These are phyloP conservation scores for Phengaris alcon DNA, from an alignment of 2,888 invertebrate species.

Conservation along the genomic window DNA sequence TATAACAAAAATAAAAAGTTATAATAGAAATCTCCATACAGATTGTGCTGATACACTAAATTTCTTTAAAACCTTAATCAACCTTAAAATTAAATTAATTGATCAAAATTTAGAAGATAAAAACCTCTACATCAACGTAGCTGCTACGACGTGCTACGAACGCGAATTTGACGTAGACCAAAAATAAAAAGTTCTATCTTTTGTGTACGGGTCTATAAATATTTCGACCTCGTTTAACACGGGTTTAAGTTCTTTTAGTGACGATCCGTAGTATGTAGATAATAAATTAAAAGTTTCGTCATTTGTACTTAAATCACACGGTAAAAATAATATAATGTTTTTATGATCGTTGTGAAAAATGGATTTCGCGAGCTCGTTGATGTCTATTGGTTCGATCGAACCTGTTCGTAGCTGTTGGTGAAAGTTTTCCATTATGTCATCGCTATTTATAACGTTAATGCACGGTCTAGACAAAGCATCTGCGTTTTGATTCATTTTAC, in stretches of 20 bases:
- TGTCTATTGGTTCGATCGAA: conserved; percentile 14
- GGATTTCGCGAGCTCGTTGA: background rate
- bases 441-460: conserved; percentile 17
- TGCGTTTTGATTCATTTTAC: conserved; percentile 36
- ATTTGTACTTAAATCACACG: conserved; percentile 3
- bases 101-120: background rate
- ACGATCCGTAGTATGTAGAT: background rate
- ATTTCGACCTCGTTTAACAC: conserved; percentile 2
- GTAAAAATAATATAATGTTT: conserved; percentile 21
- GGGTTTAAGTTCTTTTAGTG: background rate
- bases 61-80: conserved; percentile 7
- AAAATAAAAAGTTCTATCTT: too few species aligned
- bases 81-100: conserved; percentile 4
- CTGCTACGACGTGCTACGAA: background rate
- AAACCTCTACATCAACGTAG: background rate
- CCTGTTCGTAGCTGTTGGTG: conserved; percentile 1
- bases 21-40: conserved; percentile 1
- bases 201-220: conserved; percentile 13
- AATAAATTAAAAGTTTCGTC: background rate
- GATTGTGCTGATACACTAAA: background rate
- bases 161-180: conserved; percentile 4
- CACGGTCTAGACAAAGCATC: conserved; percentile 27
- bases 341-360: conserved; percentile 18
- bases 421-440: conserved; percentile 7
- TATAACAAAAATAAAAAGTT: conserved; percentile 21